phyloP scores from a whole-genome alignment of 2,888 invertebrate genomes.

The Drosophila pegasa region DNA sequence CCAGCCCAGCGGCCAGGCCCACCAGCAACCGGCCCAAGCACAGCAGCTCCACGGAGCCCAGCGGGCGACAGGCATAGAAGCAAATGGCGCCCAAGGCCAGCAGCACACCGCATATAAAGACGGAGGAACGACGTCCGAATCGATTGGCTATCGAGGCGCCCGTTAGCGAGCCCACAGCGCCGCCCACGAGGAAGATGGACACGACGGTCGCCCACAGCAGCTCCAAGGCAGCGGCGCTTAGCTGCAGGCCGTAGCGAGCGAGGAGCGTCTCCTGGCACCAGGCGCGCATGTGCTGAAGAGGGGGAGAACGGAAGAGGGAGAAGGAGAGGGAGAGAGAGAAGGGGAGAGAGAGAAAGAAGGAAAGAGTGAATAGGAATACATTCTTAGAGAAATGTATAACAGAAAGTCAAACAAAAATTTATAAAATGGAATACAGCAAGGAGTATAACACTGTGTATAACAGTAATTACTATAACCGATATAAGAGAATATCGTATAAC shows the following conservation, averaged over 20 bases:
- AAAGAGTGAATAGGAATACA: fast-evolving
- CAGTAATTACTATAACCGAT: not conserved
- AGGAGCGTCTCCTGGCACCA: slow-evolving; percentile 91
- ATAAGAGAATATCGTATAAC: not conserved
- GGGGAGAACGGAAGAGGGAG: no score
- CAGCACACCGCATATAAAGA: slow-evolving; percentile 89
- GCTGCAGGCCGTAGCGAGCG: slow-evolving; percentile 86
- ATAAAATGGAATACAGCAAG: not conserved
- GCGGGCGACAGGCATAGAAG: slow-evolving; percentile 88
- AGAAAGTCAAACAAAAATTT: not conserved
- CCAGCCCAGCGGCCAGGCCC: slow-evolving; percentile 92
- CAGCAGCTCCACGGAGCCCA: slow-evolving; percentile 91
- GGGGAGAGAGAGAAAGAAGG: not conserved
- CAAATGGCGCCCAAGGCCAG: slow-evolving; percentile 89
- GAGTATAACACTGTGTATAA: not conserved
- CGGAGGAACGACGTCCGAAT: slow-evolving; percentile 88
- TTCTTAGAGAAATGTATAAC: not conserved
- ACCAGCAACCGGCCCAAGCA: slow-evolving; percentile 90
- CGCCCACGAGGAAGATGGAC: slow-evolving; percentile 95
- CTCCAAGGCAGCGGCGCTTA: slow-evolving; percentile 86
- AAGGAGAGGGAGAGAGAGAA: not conserved
- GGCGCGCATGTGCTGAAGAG: slow-evolving; percentile 86
- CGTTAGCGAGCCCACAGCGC: slow-evolving; percentile 93
- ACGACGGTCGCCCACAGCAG: slow-evolving; percentile 93
- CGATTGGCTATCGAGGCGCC: slow-evolving; percentile 91